Base-by-base conservation (phyloP, 2,113 vertebrate species). In the Neodontobutis hainanensis region DNA sequence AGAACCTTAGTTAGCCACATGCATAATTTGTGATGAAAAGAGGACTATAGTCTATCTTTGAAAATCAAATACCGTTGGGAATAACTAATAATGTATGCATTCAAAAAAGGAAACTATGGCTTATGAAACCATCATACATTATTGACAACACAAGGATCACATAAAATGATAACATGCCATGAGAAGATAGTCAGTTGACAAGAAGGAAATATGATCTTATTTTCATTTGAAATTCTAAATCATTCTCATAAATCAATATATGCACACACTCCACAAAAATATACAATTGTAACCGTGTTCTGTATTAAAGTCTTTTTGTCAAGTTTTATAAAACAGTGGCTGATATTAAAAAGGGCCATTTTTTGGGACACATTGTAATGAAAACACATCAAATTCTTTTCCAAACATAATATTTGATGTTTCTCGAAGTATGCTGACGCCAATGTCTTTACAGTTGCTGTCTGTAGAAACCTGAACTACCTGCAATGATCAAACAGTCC, bases 401-500 rank as follows among this genome's bases (percentile, higher is more conserved):
- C 63, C 61, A 79, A 70, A 48, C 8, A 15, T 60, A 65, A 48
- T 67, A 77, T 74, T 84, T 83, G 68, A 86, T 77, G 68, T 81
- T 82, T 78, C 65, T 85, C 79, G 47, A 83, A 68, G 74, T 78
- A 68, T 73, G 75, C 75, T 87, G 85, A 88, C 81, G 75, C 76
- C 63, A 64, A 67, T 68, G 70, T 83, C 75, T 80, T 84, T 78
- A 86, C 82, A 75, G 61, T 63, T 61, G 52, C 73, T 62, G 72
- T 53, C 65, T 86, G n/a, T 56, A 63, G 80, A 75, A 57, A 73
- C 69, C 78, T 78, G 73, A 70, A 77, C 81, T 75, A 61, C 67
- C 65, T 16, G 45, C 53, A 69, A 53, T 77, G 86, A 90, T 89
- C 86, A 87, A 83, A 88, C 76, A 75, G 69, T 79, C 67, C 71